phyloP scores from a whole-genome alignment of 2,113 vertebrate genomes.

The Pica pica region DNA sequence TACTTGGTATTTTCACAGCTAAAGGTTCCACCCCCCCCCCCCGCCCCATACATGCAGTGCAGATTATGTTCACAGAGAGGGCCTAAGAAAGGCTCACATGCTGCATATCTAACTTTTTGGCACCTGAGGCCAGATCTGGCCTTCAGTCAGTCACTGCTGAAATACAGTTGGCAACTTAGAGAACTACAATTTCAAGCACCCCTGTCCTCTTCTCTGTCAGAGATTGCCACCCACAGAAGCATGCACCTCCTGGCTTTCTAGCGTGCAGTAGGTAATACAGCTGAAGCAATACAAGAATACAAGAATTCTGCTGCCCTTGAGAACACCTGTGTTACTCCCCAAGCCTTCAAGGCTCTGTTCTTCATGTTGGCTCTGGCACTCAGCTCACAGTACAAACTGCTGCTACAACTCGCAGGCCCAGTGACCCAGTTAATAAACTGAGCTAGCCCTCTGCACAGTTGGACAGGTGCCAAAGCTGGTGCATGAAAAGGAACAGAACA shows the following conservation, averaged over 20 bases:
- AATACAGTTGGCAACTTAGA: background rate
- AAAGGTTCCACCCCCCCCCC: background rate
- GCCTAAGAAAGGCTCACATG: background rate
- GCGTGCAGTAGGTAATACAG: background rate
- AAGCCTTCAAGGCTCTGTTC: background rate
- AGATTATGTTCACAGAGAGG: background rate
- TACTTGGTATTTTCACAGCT: background rate
- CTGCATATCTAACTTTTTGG: background rate
- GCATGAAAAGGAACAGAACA: background rate
- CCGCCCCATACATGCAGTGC: fast-evolving
- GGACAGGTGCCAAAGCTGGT: background rate
- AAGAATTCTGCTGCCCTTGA: background rate
- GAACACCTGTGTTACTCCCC: fast-evolving
- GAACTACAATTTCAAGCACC: background rate
- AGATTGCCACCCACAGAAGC: background rate
- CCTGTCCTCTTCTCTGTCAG: background rate
- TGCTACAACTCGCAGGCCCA: background rate
- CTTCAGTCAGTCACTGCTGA: background rate
- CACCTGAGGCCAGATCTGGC: background rate
- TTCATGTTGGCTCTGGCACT: background rate
- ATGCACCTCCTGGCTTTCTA: background rate
- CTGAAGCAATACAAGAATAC: background rate
- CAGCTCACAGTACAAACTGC: background rate
- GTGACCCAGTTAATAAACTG: background rate
- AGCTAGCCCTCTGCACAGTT: background rate